These are phyloP conservation scores for Parambassis ranga DNA, from an alignment of 2,797 vertebrate species.

Conservation along the genomic window DNA sequence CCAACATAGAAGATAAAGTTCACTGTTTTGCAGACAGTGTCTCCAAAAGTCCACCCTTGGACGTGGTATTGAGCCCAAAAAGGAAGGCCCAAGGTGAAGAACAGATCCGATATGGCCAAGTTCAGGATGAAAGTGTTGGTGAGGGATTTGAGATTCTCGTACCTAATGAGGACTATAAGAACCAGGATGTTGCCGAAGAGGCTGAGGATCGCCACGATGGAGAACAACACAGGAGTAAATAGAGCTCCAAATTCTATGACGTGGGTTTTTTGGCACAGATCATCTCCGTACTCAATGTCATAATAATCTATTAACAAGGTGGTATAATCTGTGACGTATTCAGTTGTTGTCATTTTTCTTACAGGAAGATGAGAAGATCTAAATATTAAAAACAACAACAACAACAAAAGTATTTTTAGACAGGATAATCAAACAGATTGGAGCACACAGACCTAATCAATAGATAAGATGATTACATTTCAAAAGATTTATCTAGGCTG, in stretches of 20 bases:
- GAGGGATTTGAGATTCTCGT: slow-evolving; percentile 87
- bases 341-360: slow-evolving; percentile 21
- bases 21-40: slow-evolving; percentile 81
- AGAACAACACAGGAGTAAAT: slow-evolving; percentile 80
- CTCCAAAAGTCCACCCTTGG: slow-evolving; percentile 84
- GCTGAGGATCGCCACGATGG: slow-evolving; percentile 82
- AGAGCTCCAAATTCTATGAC: slow-evolving; percentile 49
- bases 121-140: slow-evolving; percentile 91
- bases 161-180: slow-evolving; percentile 85
- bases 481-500: too few relatives aligned
- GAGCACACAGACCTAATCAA: neutral
- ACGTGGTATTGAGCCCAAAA: slow-evolving; percentile 82
- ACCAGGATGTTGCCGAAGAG: slow-evolving; percentile 88
- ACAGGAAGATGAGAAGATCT: neutral
- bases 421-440: neutral
- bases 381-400: neutral
- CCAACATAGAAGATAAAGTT: slow-evolving; percentile 85
- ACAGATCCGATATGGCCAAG: slow-evolving; percentile 88
- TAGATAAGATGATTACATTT: too few relatives aligned
- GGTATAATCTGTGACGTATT: neutral
- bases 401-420: neutral
- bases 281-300: rapidly evolving
- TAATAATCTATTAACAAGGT: rapidly evolving
- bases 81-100: slow-evolving; percentile 87
- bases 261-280: slow-evolving; percentile 68